These are phyloP conservation scores for Pristionchus mayeri DNA, from an alignment of 2,888 invertebrate genomes.

Conservation along the genomic window DNA sequence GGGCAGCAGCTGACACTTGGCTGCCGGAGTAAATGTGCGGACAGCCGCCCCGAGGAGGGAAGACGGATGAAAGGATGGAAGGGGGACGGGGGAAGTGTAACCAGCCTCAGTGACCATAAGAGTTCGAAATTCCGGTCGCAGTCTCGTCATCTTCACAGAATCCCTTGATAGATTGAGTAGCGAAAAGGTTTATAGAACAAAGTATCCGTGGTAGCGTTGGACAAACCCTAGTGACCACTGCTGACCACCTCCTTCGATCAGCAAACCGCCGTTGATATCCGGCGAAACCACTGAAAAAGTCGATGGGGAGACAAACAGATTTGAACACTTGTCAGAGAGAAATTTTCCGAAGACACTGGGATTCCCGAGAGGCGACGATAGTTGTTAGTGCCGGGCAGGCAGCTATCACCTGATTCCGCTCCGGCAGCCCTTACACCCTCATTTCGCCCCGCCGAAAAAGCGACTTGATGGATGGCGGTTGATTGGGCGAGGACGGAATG, in stretches of 20 bases:
- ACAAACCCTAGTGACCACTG: too few relatives aligned
- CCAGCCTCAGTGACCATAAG: background rate
- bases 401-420: slow-evolving; percentile 21
- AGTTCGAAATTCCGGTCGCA: too few relatives aligned
- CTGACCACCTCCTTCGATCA: too few relatives aligned
- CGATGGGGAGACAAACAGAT: background rate
- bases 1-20: background rate
- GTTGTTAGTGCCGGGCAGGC: background rate
- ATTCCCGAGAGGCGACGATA: background rate
- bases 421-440: slow-evolving; percentile 31
- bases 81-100: slow-evolving; percentile 6
- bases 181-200: too few relatives aligned
- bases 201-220: too few relatives aligned
- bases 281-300: background rate
- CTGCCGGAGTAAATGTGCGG: background rate
- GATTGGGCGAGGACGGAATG: background rate
- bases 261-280: too few relatives aligned
- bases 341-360: background rate
- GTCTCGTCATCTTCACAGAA: too few relatives aligned
- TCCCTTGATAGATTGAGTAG: too few relatives aligned
- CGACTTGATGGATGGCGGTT: slow-evolving; percentile 32
- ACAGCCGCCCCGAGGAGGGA: slow-evolving; percentile 1
- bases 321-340: slow-evolving; percentile 18
- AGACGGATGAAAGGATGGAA: slow-evolving; percentile 1
- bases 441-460: slow-evolving; percentile 5